Evolutionary conservation across 2,888 invertebrate species (phyloP), one percentile per base, ranked within the genome.

Genomic region (Camponotus fellah): DNA sequence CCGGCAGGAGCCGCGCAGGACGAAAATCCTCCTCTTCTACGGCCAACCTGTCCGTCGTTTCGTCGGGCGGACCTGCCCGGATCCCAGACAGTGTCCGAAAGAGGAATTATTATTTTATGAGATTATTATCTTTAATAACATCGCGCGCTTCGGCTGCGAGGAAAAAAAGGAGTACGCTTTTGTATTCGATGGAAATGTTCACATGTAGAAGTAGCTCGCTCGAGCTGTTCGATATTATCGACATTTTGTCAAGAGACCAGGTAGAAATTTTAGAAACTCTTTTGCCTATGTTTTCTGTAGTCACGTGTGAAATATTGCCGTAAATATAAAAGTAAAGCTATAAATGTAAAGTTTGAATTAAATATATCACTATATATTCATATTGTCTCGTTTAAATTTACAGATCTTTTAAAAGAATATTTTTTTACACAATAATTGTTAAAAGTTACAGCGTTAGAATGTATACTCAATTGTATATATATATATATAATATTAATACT

Each of bases 101-200:
- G 77, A 56, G 81, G 91, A 93, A 92, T 92, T 92, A 94, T 94
- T 94, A 94, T 94, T 94, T 93, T 92, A 93, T 92, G 92, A 93
- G 94, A 94, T 94, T 94, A 94, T 94, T 94, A 94, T 94, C 94
- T 94, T 91, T 93, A 94, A 94, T 93, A 94, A 94, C 93, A 94
- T 91, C 88, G 65, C 53, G 53, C 53, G 53, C 21, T 56, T 58
- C 71, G 49, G 37, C 66, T n/a, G 76, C 74, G 74, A 62, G 64
- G 56, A 75, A 40, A 83, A 83, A 84, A 89, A 83, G 83, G 76
- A 62, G 58, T 80, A 69, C 32, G 71, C 83, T 82, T 82, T 77
- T 69, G 68, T 80, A 46, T 75, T 62, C 72, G 21, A 62, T 79
- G 72, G 62, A 85, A 87, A 83, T 86, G 79, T 84, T 84, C 74